A percentile compares a stretch with the other conserved stretches of the same genome.
These are phyloP conservation scores for Autographa pulchrina DNA, from an alignment of 2,888 invertebrate genomes.

Conservation along the genomic window DNA sequence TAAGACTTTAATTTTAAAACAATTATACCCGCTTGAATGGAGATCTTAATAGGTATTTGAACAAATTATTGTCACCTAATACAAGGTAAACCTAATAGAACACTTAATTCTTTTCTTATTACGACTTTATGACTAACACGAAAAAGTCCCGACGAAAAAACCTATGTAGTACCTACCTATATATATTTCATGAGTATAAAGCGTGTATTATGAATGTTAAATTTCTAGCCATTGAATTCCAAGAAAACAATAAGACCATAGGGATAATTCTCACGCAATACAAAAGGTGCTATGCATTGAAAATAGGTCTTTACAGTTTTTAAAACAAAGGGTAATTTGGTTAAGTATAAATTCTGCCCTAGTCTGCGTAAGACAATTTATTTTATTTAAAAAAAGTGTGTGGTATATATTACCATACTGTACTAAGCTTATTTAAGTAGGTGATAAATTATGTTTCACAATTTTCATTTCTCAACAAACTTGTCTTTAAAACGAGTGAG, in stretches of 20 bases:
- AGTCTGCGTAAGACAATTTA: too few species aligned
- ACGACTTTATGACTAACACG: conserved; percentile 2
- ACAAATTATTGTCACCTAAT: conserved; percentile 20
- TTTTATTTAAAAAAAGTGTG: too few species aligned
- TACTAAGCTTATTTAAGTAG: too few species aligned
- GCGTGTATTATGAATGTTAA: conserved; percentile 40
- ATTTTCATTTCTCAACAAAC: too few species aligned
- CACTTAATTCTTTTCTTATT: not conserved
- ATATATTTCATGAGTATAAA: conserved; percentile 15
- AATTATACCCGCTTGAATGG: conserved; percentile 52
- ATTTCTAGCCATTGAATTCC: conserved; percentile 37
- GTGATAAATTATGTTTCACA: too few species aligned
- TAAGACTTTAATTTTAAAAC: conserved; percentile 35
- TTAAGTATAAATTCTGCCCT: too few species aligned
- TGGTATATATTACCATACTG: too few species aligned
- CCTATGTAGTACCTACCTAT: not conserved
- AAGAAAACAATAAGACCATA: conserved; percentile 31
- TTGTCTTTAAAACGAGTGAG: too few species aligned
- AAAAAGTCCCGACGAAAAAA: conserved; percentile 25
- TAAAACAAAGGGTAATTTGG: too few species aligned
- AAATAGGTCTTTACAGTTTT: not conserved
- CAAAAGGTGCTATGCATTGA: conserved; percentile 41
- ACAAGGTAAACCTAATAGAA: conserved; percentile 9
- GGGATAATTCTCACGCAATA: conserved; percentile 34
- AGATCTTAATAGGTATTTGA: conserved; percentile 34